These are phyloP conservation scores for Thysanoteuthis rhombus DNA, from an alignment of 2,888 invertebrate species.

Conservation along the genomic window DNA sequence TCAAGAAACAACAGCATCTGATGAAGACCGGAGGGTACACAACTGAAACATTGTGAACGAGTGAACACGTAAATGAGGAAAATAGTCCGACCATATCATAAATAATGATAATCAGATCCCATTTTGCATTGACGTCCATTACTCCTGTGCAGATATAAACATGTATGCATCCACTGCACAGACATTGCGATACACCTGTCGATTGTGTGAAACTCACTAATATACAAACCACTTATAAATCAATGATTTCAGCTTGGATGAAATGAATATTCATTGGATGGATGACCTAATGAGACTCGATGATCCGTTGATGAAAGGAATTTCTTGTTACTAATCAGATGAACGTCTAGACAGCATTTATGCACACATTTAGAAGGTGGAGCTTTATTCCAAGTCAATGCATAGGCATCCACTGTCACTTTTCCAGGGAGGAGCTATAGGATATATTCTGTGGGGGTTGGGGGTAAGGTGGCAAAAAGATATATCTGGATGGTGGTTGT, in stretches of 20 bases:
- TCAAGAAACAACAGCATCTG: too few species aligned
- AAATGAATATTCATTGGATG: neutral
- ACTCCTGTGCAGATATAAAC: neutral
- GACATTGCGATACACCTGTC: neutral
- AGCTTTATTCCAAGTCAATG: neutral
- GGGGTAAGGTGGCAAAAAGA: too few species aligned
- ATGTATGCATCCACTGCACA: neutral
- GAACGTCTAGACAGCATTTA: neutral
- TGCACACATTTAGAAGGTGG: neutral
- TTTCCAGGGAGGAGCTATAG: too few species aligned
- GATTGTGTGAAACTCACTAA: neutral
- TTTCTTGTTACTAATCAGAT: neutral
- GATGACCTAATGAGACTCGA: neutral
- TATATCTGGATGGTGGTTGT: too few species aligned
- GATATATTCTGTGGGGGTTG: too few species aligned
- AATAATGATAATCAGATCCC: too few species aligned
- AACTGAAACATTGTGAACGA: too few species aligned
- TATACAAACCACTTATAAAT: neutral
- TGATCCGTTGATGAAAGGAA: neutral
- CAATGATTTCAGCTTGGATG: neutral
- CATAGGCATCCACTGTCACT: too few species aligned
- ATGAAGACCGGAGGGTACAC: too few species aligned
- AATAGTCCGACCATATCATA: too few species aligned
- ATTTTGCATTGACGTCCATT: neutral
- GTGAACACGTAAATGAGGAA: too few species aligned